A percentile compares a stretch with the other conserved stretches of the same genome.
phyloP scores from a whole-genome alignment of 2,113 vertebrate genomes.

The Corapipo altera region DNA sequence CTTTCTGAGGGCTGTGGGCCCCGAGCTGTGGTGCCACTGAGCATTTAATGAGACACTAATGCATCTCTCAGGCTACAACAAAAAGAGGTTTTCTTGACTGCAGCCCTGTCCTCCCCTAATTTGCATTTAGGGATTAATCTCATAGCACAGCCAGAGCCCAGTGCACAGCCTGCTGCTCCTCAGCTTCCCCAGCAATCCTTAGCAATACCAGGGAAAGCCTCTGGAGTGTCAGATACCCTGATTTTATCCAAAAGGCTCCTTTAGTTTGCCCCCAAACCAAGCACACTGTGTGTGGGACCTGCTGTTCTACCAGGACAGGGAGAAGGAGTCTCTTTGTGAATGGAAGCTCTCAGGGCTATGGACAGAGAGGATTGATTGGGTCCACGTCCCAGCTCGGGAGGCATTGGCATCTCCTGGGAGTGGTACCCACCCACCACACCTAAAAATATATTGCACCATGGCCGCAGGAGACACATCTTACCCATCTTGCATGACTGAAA shows the following conservation, averaged over 20 bases:
- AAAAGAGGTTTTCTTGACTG: background rate
- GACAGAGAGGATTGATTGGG: background rate
- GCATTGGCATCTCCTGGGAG: background rate
- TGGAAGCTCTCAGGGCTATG: background rate
- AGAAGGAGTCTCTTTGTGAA: background rate
- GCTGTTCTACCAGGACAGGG: background rate
- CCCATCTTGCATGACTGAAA: fast-evolving
- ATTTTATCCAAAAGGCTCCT: background rate
- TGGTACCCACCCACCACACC: background rate
- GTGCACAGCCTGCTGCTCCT: background rate
- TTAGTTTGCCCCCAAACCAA: background rate
- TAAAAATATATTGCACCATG: background rate
- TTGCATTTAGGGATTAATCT: background rate
- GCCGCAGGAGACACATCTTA: background rate
- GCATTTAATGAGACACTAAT: background rate
- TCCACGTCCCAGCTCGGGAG: background rate
- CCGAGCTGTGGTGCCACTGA: background rate
- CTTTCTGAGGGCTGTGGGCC: background rate
- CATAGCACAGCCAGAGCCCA: background rate
- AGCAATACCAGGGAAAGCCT: background rate
- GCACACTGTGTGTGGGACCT: background rate
- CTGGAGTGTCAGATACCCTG: background rate
- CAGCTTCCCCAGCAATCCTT: background rate
- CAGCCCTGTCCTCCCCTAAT: background rate
- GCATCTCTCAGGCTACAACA: background rate